Base-by-base conservation (phyloP, 2,888 invertebrate species). In the Eledona agricola region DNA sequence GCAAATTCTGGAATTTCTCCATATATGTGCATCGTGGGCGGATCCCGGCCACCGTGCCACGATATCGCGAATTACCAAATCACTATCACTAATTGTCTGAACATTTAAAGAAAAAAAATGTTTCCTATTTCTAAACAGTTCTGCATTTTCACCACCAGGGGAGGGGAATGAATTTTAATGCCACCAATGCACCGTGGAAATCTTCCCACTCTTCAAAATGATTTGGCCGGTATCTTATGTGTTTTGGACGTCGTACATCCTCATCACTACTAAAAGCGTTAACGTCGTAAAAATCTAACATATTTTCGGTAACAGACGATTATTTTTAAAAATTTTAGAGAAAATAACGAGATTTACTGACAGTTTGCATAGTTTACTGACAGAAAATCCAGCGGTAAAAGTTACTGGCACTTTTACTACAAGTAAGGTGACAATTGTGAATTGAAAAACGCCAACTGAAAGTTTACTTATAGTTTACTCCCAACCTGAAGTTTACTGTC, bases 71-170 rank as follows among this genome's bases (percentile, higher is more conserved):
- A 60, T 46, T 49, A 31, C 47, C 4, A 51, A 17, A 23, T 43
- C 13, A 6, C 49, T n/a, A 34, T 65, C 59, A 13, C 43, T 42
- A 4, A 68, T 52, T 2, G 59, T 58, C 50, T 70, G 67, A n/a
- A 70, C 65, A 56, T 70, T 71, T 4, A 69, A 23, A 15, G 63
- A 59, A 58, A 68, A 69, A 43, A 57, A 63, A 10, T 10, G 58
- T 57, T 64, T 68, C 25, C 62, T 45, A 38, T 61, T 64, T 17
- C 62, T 42, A 20, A 57, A 64, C 11, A 56, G 53, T 53, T 67
- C 62, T 5, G 61, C 60, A 46, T 64, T 37, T 6, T 61, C 38
- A 20, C 65, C 63, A 10, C 60, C 67, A 13, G 64, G 64, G 10
- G 64, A 61, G 22, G 64, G 10, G 64, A 61, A 22, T 60, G 52